phyloP scores from a whole-genome alignment of 2,113 vertebrate species.

The Lathamus discolor region DNA sequence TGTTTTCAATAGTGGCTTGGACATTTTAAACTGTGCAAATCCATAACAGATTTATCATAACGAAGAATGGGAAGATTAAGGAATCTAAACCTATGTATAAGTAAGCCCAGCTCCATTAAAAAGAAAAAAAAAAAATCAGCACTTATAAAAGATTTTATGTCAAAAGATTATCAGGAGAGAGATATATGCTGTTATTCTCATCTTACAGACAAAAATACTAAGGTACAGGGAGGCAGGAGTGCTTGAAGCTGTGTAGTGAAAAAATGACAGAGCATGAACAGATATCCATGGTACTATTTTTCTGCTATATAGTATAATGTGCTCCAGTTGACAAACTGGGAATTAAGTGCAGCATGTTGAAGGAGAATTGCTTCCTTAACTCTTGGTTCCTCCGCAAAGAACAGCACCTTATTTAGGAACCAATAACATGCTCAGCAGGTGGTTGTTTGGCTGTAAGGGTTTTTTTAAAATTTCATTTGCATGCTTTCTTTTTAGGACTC shows the following conservation, averaged over 20 bases:
- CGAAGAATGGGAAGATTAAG: not conserved
- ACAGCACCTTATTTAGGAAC: not conserved
- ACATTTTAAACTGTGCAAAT: slow-evolving; percentile 1
- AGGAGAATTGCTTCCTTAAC: not conserved
- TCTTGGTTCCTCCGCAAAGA: not conserved
- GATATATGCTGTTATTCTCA: not conserved
- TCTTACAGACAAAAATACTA: not conserved
- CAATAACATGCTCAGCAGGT: not conserved
- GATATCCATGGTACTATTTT: not conserved
- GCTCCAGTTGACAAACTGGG: not conserved
- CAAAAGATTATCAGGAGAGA: not conserved
- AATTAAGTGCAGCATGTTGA: not conserved
- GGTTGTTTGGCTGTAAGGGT: not conserved
- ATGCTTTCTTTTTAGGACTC: not conserved
- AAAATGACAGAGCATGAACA: not conserved
- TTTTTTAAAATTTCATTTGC: not conserved
- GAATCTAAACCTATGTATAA: not conserved
- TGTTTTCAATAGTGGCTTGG: not conserved
- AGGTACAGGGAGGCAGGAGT: not conserved
- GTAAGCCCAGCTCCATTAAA: not conserved
- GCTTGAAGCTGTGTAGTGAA: not conserved
- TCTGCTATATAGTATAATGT: not conserved
- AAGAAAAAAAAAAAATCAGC: not conserved
- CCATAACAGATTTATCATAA: not conserved
- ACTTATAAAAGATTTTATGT: not conserved